Evolutionary conservation across 2,113 vertebrate species (phyloP).

Genomic region (Marmota flaviventris): DNA sequence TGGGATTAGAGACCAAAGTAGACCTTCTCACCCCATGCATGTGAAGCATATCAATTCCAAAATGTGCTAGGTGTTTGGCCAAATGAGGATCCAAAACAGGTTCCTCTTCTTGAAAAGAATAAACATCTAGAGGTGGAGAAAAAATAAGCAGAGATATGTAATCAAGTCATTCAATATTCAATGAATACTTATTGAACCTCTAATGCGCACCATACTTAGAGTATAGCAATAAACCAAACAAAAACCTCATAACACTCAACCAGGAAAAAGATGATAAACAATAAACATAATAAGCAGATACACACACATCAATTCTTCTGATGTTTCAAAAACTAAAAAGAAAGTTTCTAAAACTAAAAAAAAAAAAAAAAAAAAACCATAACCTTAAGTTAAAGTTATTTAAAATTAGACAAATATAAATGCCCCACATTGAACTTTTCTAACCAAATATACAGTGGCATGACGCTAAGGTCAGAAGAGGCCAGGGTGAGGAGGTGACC

Average conservation of each 20-base stretch:
- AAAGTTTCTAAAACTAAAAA: background rate
- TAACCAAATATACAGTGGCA: background rate
- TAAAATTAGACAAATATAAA: background rate
- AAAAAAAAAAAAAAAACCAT: no score
- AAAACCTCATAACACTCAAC: background rate
- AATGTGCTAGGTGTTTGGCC: constrained; percentile 97
- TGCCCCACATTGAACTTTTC: background rate
- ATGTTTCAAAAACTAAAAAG: background rate
- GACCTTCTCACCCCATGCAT: constrained; percentile 93
- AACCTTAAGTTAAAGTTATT: background rate
- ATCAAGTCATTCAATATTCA: background rate
- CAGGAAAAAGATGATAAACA: background rate
- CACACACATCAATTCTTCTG: background rate
- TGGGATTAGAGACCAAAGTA: constrained; percentile 17
- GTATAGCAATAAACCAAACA: background rate
- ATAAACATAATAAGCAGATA: background rate
- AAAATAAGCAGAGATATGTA: constrained; percentile 43
- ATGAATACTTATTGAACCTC: background rate
- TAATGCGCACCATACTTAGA: background rate
- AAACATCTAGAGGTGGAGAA: constrained; percentile 92
- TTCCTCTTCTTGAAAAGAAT: constrained; percentile 99
- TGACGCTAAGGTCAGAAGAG: background rate
- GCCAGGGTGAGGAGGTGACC: background rate
- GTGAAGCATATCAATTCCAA: constrained; percentile 98
- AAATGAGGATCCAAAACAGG: constrained; percentile 96